Conservation (phyloP, 53 echinoderm and acorn worm genomes). For the Patiria pectinifera region DNA sequence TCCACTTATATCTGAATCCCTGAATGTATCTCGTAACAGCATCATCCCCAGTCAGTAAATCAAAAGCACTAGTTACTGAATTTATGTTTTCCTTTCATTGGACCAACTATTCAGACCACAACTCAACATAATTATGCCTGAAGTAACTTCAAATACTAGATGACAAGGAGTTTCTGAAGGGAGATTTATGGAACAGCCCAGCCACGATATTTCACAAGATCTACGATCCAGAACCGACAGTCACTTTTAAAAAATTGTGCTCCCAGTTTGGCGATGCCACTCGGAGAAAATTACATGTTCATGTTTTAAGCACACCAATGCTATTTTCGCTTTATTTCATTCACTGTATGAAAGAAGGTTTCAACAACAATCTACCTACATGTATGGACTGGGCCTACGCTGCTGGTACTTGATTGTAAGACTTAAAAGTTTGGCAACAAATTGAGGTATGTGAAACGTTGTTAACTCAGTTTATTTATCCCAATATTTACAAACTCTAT, state of each 20-base stretch:
- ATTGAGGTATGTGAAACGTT: not conserved
- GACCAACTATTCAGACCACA: too few species aligned
- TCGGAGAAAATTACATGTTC: not conserved
- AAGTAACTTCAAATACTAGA: not conserved
- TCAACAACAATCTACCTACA: not conserved
- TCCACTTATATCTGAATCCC: too few species aligned
- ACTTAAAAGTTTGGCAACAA: not conserved
- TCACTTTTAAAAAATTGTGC: not conserved
- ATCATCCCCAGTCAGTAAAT: too few species aligned
- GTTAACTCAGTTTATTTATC: too few species aligned
- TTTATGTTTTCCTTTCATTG: too few species aligned
- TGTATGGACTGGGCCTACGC: not conserved
- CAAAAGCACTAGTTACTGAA: too few species aligned
- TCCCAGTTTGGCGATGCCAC: not conserved
- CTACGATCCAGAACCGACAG: not conserved
- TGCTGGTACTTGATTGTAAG: not conserved
- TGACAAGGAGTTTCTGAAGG: not conserved
- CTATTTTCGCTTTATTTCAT: not conserved
- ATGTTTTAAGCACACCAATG: not conserved
- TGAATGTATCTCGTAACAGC: too few species aligned
- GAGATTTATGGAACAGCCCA: not conserved
- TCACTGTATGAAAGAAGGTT: not conserved
- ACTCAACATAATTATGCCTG: not conserved
- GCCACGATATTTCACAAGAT: conserved; percentile 15
- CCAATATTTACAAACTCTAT: too few species aligned